Conservation (phyloP, 1,140 invertebrate genomes). For the Oreohelix idahoensis region DNA sequence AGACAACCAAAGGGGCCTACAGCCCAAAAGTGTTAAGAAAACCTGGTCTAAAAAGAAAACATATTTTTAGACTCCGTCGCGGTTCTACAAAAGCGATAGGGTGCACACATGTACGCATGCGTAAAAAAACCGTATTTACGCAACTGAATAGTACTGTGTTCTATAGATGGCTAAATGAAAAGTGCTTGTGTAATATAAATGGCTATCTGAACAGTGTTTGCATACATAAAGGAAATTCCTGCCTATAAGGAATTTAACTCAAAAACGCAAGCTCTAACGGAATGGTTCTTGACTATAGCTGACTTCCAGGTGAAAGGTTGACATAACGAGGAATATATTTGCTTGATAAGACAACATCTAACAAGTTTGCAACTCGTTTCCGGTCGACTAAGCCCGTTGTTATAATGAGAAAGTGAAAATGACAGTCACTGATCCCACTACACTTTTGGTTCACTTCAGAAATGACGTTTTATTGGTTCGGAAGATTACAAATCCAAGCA, state of each 20-base stretch:
- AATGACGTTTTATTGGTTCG: not conserved
- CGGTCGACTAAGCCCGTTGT: not conserved
- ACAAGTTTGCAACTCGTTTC: not conserved
- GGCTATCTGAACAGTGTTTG: not conserved
- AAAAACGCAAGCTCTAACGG: not conserved
- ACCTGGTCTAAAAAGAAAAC: no score
- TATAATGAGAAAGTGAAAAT: not conserved
- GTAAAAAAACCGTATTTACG: no score
- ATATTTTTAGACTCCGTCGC: no score
- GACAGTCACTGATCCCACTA: not conserved
- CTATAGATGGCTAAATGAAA: not conserved
- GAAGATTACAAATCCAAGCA: not conserved
- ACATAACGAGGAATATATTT: not conserved
- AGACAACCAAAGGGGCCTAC: no score
- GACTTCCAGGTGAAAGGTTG: not conserved
- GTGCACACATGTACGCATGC: no score
- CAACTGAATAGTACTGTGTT: not conserved
- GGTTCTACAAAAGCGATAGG: no score
- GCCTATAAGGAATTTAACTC: no score
- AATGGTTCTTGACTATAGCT: not conserved
- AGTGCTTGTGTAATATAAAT: not conserved
- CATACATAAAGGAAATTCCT: not conserved
- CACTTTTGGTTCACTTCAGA: not conserved
- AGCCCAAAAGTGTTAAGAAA: no score
- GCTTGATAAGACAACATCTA: not conserved